phyloP scores from a whole-genome alignment of 2,888 invertebrate genomes.

The Diploptera punctata region DNA sequence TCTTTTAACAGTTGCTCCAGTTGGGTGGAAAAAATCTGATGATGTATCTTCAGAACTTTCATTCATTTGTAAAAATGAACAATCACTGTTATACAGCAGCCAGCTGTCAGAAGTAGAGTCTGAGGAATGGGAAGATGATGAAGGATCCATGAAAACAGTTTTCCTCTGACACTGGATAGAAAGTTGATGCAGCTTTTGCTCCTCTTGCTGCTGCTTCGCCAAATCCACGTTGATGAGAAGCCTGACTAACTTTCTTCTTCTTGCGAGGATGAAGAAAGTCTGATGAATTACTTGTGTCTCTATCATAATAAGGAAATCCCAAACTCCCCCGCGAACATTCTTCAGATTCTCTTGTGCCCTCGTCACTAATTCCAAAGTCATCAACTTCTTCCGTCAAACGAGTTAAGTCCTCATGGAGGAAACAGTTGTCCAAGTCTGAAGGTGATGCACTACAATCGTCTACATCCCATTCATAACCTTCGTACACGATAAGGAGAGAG shows the following conservation, averaged over 20 bases:
- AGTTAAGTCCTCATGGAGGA: constrained; percentile 45
- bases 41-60: constrained; percentile 55
- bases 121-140: constrained; percentile 62
- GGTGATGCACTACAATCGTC: constrained; percentile 16
- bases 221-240: constrained; percentile 62
- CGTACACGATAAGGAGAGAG: constrained; percentile 87
- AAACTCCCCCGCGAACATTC: constrained; percentile 27
- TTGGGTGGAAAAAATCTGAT: constrained; percentile 57
- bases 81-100: constrained; percentile 66
- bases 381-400: constrained; percentile 43
- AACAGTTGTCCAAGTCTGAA: constrained; percentile 6
- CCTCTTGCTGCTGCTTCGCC: constrained; percentile 67
- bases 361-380: constrained; percentile 25
- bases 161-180: constrained; percentile 77
- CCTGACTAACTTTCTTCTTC: constrained; percentile 31
- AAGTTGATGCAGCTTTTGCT: constrained; percentile 55
- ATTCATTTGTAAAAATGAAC: constrained; percentile 36
- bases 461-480: constrained; percentile 63
- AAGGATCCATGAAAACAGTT: constrained; percentile 78
- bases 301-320: constrained; percentile 64
- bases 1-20: constrained; percentile 18
- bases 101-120: constrained; percentile 80
- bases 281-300: constrained; percentile 76
- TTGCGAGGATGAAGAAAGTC: constrained; percentile 58
- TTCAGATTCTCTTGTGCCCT: constrained; percentile 49